Conservation (phyloP, 2,797 vertebrate genomes). For the Allobates femoralis region DNA sequence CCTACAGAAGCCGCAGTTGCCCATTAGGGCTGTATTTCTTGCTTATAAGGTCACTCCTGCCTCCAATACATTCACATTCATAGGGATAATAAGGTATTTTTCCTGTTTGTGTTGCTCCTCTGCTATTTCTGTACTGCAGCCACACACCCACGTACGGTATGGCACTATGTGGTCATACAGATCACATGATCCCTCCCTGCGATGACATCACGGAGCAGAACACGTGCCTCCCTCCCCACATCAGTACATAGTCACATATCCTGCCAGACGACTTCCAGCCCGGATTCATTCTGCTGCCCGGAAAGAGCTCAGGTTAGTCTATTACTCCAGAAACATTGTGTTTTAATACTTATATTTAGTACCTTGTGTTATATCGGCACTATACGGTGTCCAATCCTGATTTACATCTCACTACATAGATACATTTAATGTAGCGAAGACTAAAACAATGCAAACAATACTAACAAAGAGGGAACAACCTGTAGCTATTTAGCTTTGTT, state of each 20-base stretch:
- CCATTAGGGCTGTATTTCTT: no score
- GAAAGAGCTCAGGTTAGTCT: constrained; percentile 30
- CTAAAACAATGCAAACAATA: neutral
- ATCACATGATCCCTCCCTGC: constrained; percentile 45
- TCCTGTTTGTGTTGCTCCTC: neutral
- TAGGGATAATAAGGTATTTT: no score
- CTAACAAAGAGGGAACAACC: neutral
- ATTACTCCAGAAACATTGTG: neutral
- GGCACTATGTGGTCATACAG: constrained; percentile 15
- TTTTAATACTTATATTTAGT: neutral
- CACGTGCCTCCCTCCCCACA: constrained; percentile 3
- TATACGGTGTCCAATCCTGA: neutral
- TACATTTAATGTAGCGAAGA: neutral
- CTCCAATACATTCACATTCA: no score
- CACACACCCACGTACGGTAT: constrained; percentile 40
- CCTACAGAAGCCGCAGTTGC: no score
- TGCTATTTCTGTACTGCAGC: neutral
- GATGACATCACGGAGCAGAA: constrained; percentile 8
- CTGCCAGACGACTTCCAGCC: constrained; percentile 23
- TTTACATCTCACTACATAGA: neutral
- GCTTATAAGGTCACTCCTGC: no score
- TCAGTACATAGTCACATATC: constrained; percentile 14
- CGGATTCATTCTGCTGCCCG: neutral
- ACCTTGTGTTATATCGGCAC: neutral
- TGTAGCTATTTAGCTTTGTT: neutral